Evolutionary conservation across 2,888 invertebrate species (phyloP), one percentile per base, ranked within the genome.

Genomic region (Eupithecia abbreviata): DNA sequence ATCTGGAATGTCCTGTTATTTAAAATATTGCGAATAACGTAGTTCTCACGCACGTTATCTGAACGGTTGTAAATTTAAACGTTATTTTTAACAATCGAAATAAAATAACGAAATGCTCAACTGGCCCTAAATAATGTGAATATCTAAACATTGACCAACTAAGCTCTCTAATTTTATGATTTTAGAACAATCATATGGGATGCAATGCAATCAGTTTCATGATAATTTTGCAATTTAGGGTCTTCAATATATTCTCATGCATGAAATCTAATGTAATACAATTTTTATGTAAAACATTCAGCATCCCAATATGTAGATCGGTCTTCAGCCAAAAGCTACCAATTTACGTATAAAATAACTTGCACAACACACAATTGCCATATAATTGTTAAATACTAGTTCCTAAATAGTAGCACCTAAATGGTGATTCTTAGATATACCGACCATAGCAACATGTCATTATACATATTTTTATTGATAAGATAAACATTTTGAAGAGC

Each of bases 391-490:
- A 80, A 84, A 87, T 83, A 84, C 88, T 90, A 91, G 83, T 83
- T 84, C 89, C 91, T 92, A 92, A 89, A 85, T 90, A 90, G 87
- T 93, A 93, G 93, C 93, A 93, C 93, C 93, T 91, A 89, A 91
- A 80, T 90, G 93, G 92, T 93, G 92, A 88, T 82, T 73, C 79
- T 80, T 82, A 83, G 78, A 85, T 82, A 76, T 85, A 86, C 83
- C 85, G 83, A 84, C 84, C 84, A 86, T 87, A 88, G 88, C 89
- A 89, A 89, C 88, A 87, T 83, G 84, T 86, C 84, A 83, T 87
- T 83, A 87, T 85, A 87, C 85, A 84, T 85, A 80, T 83, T 85
- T 84, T 83, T 81, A 78, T 72, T 70, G 68, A 71, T 69, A 75
- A 73, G 70, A 75, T 81, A 81, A 80, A 80, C 75, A 77, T 79